Evolutionary conservation across 2,888 invertebrate genomes (phyloP).

Genomic region (Salticus scenicus): DNA sequence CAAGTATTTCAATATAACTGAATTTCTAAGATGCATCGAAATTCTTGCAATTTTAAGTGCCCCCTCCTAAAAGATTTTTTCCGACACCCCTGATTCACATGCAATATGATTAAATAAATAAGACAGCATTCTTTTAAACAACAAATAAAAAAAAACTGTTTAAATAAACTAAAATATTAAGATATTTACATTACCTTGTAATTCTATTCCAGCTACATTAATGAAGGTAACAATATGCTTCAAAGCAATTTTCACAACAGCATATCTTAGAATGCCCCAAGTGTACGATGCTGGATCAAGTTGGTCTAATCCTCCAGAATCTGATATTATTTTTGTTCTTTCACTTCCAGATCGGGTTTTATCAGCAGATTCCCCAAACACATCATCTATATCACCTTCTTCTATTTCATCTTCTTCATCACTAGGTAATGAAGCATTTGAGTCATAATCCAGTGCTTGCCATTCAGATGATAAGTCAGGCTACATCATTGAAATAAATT

Average conservation of each 20-base stretch:
- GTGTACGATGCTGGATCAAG: constrained; percentile 94
- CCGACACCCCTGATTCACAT: no score
- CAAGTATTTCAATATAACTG: no score
- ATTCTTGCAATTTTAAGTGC: no score
- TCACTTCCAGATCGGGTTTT: neutral
- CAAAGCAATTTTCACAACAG: constrained; percentile 89
- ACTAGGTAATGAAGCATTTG: constrained; percentile 78
- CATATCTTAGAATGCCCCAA: constrained; percentile 94
- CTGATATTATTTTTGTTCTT: constrained; percentile 77
- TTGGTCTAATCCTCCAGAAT: constrained; percentile 74
- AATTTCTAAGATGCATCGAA: no score
- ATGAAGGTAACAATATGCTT: constrained; percentile 91
- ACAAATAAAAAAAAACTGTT: no score
- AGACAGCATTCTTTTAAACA: no score
- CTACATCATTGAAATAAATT: no score
- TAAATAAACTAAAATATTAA: neutral
- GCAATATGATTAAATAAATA: no score
- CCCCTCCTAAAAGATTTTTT: no score
- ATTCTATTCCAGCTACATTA: constrained; percentile 90
- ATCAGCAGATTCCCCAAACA: constrained; percentile 79
- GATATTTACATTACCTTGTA: constrained; percentile 81
- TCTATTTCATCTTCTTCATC: constrained; percentile 81
- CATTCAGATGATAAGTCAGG: constrained; percentile 48
- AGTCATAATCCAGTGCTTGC: constrained; percentile 85
- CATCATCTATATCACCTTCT: constrained; percentile 81